phyloP scores from a whole-genome alignment of 2,113 vertebrate genomes.

The Eleginops maclovinus region DNA sequence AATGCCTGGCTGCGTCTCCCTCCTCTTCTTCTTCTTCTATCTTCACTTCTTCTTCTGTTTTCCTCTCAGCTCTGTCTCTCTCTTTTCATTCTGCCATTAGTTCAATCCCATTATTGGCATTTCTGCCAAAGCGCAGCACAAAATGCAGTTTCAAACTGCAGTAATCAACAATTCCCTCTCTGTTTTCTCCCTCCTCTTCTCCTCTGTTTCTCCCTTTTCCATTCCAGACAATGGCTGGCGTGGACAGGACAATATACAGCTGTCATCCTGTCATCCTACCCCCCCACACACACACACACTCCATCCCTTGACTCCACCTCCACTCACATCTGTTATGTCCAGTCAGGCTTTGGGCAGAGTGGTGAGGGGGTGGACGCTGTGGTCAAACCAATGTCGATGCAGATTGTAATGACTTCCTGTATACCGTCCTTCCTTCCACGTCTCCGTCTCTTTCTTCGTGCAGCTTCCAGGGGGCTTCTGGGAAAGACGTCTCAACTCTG shows the following conservation, averaged over 20 bases:
- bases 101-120: constrained; percentile 43
- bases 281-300: too few species aligned
- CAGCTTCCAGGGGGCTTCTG: constrained; percentile 49
- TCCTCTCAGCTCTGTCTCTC: constrained; percentile 5
- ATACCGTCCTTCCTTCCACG: constrained; percentile 1
- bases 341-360: constrained; percentile 52
- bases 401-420: constrained; percentile 75
- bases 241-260: constrained; percentile 73
- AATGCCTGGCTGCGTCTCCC: neutral
- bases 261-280: constrained; percentile 51
- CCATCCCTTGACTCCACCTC: constrained; percentile 55
- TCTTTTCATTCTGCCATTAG: constrained; percentile 36
- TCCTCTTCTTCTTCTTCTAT: neutral
- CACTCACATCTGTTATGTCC: constrained; percentile 76
- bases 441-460: constrained; percentile 36
- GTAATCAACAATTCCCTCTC: constrained; percentile 20
- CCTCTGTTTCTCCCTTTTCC: neutral
- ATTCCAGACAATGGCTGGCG: constrained; percentile 55
- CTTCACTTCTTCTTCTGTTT: constrained; percentile 5
- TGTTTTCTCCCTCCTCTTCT: constrained; percentile 10
- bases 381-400: constrained; percentile 76
- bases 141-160: constrained; percentile 47
- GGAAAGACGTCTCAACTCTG: constrained; percentile 61
- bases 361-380: constrained; percentile 60
- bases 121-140: constrained; percentile 44